phyloP scores from a whole-genome alignment of 2,888 invertebrate species.

The Drosophila paracracens region DNA sequence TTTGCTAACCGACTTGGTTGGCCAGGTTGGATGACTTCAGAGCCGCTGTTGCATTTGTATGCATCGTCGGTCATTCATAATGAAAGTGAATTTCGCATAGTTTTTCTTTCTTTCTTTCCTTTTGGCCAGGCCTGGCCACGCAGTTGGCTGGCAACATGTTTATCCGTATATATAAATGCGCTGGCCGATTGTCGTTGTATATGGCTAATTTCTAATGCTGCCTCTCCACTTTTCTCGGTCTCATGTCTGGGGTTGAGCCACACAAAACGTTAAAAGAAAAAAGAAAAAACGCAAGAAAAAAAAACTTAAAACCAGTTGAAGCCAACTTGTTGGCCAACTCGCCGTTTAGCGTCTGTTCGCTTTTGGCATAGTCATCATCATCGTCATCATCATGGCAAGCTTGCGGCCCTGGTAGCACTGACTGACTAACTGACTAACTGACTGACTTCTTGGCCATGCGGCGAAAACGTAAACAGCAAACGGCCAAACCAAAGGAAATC shows the following conservation, averaged over 20 bases:
- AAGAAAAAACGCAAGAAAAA: neutral
- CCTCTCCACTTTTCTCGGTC: constrained; percentile 18
- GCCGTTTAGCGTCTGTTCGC: constrained; percentile 36
- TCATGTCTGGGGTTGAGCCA: constrained; percentile 15
- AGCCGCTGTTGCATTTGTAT: constrained; percentile 63
- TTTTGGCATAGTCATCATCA: constrained; percentile 70
- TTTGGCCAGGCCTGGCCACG: neutral
- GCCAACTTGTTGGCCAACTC: constrained; percentile 62
- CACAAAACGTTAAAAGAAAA: neutral
- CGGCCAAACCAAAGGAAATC: constrained; percentile 44
- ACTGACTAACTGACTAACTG: constrained; percentile 62
- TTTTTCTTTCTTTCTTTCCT: constrained; percentile 47
- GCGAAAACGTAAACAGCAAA: constrained; percentile 55
- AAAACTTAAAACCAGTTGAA: constrained; percentile 62
- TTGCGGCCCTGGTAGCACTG: constrained; percentile 64
- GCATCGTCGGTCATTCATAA: constrained; percentile 81
- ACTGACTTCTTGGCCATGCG: constrained; percentile 66
- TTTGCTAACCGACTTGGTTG: constrained; percentile 69
- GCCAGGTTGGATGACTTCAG: constrained; percentile 76
- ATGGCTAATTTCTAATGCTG: constrained; percentile 76
- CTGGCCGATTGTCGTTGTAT: constrained; percentile 24
- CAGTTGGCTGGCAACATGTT: constrained; percentile 39
- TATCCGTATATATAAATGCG: constrained; percentile 29
- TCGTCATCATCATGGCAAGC: constrained; percentile 40
- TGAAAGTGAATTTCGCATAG: constrained; percentile 83